A percentile compares a stretch with the other conserved stretches of the same genome.
Evolutionary conservation across 2,113 vertebrate genomes (phyloP).

Genomic region (Glaucidium brasilianum): DNA sequence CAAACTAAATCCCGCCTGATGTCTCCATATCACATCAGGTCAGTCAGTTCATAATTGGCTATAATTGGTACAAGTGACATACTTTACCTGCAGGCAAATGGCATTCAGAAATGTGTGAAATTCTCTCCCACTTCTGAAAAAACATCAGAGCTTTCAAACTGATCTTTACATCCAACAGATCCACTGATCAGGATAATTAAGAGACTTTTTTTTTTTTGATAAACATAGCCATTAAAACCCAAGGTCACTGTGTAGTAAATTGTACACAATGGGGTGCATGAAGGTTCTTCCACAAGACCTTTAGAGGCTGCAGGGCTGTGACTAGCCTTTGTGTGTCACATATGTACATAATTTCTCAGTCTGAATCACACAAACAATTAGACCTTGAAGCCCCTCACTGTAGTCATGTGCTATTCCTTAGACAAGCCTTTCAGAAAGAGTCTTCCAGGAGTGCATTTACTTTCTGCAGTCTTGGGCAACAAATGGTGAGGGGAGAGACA

Average conservation of each 20-base stretch:
- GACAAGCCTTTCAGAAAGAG: not conserved
- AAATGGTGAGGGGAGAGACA: not conserved
- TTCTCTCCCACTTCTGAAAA: not conserved
- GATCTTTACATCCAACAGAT: not conserved
- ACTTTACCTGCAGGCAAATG: slow-evolving; percentile 2
- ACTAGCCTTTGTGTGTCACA: not conserved
- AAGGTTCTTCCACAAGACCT: not conserved
- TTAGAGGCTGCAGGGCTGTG: not conserved
- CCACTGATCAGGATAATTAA: not conserved
- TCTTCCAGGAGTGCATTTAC: not conserved
- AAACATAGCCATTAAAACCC: not conserved
- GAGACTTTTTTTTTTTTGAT: not conserved
- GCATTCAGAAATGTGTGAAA: not conserved
- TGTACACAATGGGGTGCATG: rapidly evolving
- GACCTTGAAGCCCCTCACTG: not conserved
- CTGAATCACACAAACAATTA: not conserved
- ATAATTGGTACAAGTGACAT: not conserved
- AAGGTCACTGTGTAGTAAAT: not conserved
- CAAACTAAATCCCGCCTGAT: not conserved
- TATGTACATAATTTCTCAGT: not conserved
- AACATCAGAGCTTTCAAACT: not conserved
- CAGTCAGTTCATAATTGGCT: not conserved
- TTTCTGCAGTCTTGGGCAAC: not conserved
- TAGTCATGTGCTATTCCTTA: not conserved
- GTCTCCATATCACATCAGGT: not conserved